Evolutionary conservation across 2,113 vertebrate genomes (phyloP).

Genomic region (Pyxicephalus adspersus): DNA sequence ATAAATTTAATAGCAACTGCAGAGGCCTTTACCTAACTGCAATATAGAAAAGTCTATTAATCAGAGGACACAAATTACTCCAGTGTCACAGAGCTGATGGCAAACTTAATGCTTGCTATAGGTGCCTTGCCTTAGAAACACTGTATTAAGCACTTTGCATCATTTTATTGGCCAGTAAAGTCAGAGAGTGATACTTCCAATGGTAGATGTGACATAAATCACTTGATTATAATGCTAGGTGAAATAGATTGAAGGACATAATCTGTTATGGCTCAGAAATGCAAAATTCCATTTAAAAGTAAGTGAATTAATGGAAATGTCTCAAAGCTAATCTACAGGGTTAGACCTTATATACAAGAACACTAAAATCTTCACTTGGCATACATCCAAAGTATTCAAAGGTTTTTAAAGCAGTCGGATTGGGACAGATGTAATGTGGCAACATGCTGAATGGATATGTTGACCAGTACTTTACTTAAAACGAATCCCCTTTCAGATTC

Average conservation of each 20-base stretch:
- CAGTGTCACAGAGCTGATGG: background rate
- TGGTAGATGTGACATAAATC: constrained; percentile 1
- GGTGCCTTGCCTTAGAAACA: background rate
- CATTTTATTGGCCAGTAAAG: constrained; percentile 4
- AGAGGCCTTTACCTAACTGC: background rate
- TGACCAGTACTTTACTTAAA: no score
- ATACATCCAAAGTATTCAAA: no score
- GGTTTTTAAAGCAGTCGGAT: no score
- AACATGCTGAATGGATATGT: no score
- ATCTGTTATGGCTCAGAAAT: background rate
- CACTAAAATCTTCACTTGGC: no score
- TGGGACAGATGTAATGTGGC: no score
- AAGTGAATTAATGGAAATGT: no score
- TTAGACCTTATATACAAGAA: no score
- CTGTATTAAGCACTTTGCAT: background rate
- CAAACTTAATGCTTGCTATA: background rate
- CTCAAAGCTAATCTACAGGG: no score
- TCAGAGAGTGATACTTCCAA: background rate
- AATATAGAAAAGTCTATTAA: background rate
- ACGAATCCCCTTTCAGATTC: no score
- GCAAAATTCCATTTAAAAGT: no score
- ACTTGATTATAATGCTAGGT: constrained; percentile 6
- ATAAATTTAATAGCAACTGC: background rate
- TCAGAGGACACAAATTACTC: background rate
- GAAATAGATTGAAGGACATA: background rate